Percentiles rank a stretch among this genome's conserved stretches.
phyloP scores from a whole-genome alignment of 2,797 vertebrate genomes.

The Dipus sagitta region DNA sequence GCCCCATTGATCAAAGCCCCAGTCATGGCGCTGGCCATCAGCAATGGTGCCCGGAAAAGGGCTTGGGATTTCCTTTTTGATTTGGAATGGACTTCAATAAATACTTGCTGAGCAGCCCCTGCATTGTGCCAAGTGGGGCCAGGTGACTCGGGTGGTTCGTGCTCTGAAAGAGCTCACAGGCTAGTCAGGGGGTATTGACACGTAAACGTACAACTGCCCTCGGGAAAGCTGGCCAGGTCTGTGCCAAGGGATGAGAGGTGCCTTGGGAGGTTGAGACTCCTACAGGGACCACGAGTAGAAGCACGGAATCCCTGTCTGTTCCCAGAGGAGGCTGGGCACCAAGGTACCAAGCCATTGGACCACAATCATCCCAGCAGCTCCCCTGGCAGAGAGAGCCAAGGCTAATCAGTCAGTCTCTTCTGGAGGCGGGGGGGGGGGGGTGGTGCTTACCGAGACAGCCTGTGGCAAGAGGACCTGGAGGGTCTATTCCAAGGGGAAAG shows the following conservation, averaged over 20 bases:
- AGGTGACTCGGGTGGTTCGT: constrained; percentile 64
- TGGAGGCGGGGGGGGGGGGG: neutral
- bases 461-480: neutral
- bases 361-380: constrained; percentile 53
- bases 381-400: constrained; percentile 41
- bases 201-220: neutral
- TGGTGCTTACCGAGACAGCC: constrained; percentile 59
- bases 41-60: neutral
- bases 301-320: neutral
- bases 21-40: accelerated
- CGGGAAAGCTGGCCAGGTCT: neutral
- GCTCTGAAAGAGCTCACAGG: constrained; percentile 35
- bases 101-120: constrained; percentile 58
- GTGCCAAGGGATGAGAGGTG: neutral
- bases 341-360: constrained; percentile 66
- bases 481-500: neutral
- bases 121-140: neutral
- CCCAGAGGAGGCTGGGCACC: neutral
- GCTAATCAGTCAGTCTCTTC: constrained; percentile 64
- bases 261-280: neutral
- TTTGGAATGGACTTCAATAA: constrained; percentile 33
- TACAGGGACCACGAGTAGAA: neutral
- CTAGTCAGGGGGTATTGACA: neutral
- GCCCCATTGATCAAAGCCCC: accelerated
- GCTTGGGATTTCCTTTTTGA: neutral